A percentile compares a stretch with the other conserved stretches of the same genome.
phyloP scores from a whole-genome alignment of 2,888 invertebrate species.

The Schizaphis graminum region DNA sequence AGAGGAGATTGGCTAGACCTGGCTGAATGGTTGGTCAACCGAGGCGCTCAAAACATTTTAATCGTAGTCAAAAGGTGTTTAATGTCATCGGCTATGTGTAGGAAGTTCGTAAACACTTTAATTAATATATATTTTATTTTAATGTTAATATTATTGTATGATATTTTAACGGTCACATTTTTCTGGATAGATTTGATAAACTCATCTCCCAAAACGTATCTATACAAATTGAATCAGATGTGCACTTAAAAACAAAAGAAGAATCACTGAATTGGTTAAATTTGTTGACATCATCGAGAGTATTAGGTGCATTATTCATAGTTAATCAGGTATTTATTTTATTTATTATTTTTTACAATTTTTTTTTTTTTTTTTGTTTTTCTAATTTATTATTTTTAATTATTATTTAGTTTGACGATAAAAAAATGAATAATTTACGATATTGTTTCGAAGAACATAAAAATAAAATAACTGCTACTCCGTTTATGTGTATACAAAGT shows the following conservation, averaged over 20 bases:
- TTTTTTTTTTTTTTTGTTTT: background rate
- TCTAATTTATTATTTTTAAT: background rate
- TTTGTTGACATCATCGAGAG: background rate
- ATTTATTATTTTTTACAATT: background rate
- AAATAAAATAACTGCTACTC: background rate
- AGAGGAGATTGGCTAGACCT: constrained; percentile 64
- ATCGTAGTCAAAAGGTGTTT: constrained; percentile 31
- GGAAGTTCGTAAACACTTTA: background rate
- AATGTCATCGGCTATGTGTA: constrained; percentile 20
- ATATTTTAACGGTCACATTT: background rate
- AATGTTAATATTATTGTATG: too few relatives aligned
- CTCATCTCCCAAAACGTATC: constrained; percentile 16
- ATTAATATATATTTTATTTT: too few relatives aligned
- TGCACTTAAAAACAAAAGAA: background rate
- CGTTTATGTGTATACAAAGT: constrained; percentile 38
- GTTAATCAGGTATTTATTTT: constrained; percentile 18
- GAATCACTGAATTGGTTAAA: constrained; percentile 1
- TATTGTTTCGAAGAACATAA: constrained; percentile 1
- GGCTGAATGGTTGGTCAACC: constrained; percentile 67
- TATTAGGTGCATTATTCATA: constrained; percentile 23
- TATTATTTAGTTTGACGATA: background rate
- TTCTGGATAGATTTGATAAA: background rate
- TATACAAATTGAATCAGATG: constrained; percentile 6
- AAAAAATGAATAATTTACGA: constrained; percentile 5
- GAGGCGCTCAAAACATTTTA: constrained; percentile 66